phyloP scores from a whole-genome alignment of 2,797 vertebrate genomes.

The Brachyalestes nurse region DNA sequence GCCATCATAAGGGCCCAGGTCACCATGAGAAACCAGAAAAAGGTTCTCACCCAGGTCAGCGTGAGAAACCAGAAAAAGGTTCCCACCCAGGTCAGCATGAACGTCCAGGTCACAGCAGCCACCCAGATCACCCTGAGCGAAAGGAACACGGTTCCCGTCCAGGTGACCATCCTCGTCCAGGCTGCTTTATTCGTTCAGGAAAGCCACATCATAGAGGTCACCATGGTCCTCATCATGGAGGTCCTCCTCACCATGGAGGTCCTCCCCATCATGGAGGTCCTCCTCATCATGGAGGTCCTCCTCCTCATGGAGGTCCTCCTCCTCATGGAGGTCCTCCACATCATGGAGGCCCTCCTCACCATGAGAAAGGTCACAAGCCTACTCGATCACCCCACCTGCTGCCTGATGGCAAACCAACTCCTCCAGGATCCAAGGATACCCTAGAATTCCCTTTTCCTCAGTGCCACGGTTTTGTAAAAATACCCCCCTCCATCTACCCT shows the following conservation, averaged over 20 bases:
- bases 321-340: neutral
- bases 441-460: conserved; percentile 35
- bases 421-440: conserved; percentile 12
- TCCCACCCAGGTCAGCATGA: neutral
- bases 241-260: neutral
- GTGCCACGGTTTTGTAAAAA: conserved; percentile 57
- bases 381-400: neutral
- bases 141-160: neutral
- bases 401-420: neutral
- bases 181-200: conserved; percentile 7
- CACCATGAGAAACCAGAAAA: neutral
- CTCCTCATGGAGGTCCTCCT: conserved; percentile 1
- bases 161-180: neutral
- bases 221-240: neutral
- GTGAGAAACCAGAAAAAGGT: neutral
- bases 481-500: conserved; percentile 56
- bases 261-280: neutral
- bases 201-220: neutral
- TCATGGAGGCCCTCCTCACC: neutral
- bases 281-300: conserved; percentile 1
- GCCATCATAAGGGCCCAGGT: neutral
- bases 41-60: neutral
- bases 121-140: neutral
- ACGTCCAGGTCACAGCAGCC: neutral
- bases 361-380: conserved; percentile 8